phyloP scores from a whole-genome alignment of 1,140 invertebrate genomes.

The Drosophila pectinifera region DNA sequence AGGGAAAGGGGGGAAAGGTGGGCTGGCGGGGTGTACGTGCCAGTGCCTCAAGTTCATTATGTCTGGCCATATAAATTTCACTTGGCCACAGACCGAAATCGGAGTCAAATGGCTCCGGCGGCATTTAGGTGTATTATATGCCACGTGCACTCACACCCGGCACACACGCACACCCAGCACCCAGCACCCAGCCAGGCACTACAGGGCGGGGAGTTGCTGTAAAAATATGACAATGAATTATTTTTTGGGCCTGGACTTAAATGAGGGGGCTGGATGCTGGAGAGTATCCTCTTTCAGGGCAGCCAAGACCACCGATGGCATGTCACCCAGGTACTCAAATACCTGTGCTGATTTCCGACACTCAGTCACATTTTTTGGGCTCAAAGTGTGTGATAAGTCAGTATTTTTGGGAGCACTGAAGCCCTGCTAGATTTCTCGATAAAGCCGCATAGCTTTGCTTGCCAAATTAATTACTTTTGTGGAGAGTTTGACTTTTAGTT shows the following conservation, averaged over 20 bases:
- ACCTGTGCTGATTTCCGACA: background rate
- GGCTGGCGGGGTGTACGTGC: conserved; percentile 69
- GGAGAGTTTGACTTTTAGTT: too few relatives aligned
- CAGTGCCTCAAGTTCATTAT: conserved; percentile 79
- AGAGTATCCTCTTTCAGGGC: conserved; percentile 18
- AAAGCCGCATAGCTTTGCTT: too few relatives aligned
- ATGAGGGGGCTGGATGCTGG: background rate
- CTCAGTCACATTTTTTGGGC: background rate
- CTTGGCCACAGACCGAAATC: conserved; percentile 79
- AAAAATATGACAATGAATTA: conserved; percentile 45
- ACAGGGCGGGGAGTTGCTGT: too few relatives aligned
- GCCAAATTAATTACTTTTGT: too few relatives aligned
- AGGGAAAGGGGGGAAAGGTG: too few relatives aligned
- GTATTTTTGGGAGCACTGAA: too few relatives aligned
- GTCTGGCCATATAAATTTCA: conserved; percentile 81
- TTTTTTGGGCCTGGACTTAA: conserved; percentile 2
- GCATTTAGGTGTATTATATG: conserved; percentile 72
- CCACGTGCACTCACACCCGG: conserved; percentile 41
- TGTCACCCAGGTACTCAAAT: conserved; percentile 1
- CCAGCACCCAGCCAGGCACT: too few relatives aligned
- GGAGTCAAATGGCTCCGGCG: conserved; percentile 77
- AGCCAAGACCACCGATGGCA: background rate
- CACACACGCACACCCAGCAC: conserved; percentile 5
- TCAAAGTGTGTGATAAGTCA: background rate
- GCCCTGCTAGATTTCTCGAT: too few relatives aligned